Evolutionary conservation across 2,113 vertebrate genomes (phyloP).

Genomic region (Odocoileus virginianus): DNA sequence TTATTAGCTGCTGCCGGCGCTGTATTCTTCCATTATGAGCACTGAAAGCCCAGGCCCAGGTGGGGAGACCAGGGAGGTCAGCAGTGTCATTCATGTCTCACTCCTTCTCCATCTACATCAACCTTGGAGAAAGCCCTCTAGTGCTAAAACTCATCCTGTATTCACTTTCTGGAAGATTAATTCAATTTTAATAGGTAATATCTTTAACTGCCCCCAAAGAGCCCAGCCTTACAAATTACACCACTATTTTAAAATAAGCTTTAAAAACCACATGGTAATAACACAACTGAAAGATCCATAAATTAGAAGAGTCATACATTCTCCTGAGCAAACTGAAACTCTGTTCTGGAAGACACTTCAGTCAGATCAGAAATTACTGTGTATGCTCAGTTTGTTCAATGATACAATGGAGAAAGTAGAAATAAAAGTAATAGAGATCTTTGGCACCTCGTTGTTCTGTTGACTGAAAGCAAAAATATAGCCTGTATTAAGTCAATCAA

Average conservation of each 20-base stretch:
- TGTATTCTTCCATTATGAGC: fast-evolving
- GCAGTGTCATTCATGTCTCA: background rate
- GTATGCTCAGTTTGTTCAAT: background rate
- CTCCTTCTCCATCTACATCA: background rate
- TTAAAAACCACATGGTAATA: background rate
- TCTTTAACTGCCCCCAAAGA: background rate
- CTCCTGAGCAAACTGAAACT: background rate
- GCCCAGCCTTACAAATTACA: background rate
- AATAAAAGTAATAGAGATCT: background rate
- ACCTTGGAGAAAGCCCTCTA: background rate
- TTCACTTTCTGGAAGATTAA: background rate
- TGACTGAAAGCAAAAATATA: background rate
- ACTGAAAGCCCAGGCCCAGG: background rate
- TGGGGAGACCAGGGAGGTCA: background rate
- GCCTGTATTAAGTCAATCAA: background rate
- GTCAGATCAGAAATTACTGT: background rate
- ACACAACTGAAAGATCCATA: background rate
- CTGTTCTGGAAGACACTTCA: background rate
- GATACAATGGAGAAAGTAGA: background rate
- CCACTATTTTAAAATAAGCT: background rate
- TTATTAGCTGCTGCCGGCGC: background rate
- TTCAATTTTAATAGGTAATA: background rate
- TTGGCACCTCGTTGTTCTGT: background rate
- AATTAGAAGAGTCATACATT: background rate
- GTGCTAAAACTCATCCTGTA: background rate